Evolutionary conservation across 2,888 invertebrate species (phyloP).

Genomic region (Folsomia candida): DNA sequence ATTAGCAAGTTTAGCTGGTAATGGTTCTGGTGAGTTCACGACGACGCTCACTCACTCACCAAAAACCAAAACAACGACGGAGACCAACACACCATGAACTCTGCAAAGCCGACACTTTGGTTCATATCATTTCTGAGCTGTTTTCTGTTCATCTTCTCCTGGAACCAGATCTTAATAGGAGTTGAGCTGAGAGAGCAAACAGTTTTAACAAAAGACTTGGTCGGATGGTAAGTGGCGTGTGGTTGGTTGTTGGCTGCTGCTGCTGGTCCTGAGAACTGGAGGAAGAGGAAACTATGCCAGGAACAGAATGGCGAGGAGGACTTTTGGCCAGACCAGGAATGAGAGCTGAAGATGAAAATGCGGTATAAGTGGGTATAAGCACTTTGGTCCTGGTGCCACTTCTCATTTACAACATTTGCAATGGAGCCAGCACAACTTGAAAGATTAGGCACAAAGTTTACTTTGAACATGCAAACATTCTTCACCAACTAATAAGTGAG

Average conservation of each 20-base stretch:
- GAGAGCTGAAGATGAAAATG: conserved; percentile 5
- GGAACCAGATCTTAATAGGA: neutral
- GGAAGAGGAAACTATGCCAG: too few relatives aligned
- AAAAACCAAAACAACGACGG: neutral
- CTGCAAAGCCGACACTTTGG: neutral
- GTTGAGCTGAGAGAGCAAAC: neutral
- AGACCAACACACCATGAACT: too few relatives aligned
- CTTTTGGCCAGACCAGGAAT: neutral
- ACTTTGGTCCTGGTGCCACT: neutral
- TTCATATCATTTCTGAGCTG: neutral
- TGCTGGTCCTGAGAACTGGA: too few relatives aligned
- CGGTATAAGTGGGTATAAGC: neutral
- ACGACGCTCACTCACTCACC: too few relatives aligned
- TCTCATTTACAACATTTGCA: neutral
- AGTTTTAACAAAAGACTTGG: neutral
- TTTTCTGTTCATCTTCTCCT: neutral
- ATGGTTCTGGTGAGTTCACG: neutral
- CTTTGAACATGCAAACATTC: neutral
- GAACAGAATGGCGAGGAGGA: neutral
- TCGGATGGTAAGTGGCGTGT: neutral
- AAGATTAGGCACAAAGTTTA: neutral
- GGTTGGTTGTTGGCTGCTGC: neutral
- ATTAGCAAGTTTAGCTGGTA: conserved; percentile 5
- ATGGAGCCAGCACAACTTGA: neutral
- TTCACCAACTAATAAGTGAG: neutral